A percentile compares a stretch with the other conserved stretches of the same genome.
Conservation (phyloP, 1,140 invertebrate species). For the Acromyrmex echinatior region DNA sequence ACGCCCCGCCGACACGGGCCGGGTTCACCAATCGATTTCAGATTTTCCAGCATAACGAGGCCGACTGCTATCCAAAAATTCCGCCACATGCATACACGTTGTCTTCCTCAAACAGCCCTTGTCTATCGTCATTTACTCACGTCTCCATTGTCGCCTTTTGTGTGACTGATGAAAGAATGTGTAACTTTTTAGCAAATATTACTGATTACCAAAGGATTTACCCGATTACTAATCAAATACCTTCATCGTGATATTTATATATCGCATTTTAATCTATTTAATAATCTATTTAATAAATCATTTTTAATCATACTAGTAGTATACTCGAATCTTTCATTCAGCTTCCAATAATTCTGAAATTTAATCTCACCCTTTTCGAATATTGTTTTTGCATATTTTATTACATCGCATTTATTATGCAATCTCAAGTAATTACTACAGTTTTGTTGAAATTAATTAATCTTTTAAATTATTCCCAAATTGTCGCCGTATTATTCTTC, state of each 20-base stretch:
- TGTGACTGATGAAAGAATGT: neutral
- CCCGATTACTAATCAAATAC: neutral
- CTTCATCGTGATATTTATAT: neutral
- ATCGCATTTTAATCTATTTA: neutral
- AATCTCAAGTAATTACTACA: neutral
- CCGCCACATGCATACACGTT: slow-evolving; percentile 63
- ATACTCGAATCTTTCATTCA: neutral
- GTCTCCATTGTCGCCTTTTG: slow-evolving; percentile 12
- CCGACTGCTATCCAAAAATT: slow-evolving; percentile 83
- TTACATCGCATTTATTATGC: neutral
- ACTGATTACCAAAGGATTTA: neutral
- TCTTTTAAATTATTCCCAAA: neutral
- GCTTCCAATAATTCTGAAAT: neutral
- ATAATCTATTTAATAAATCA: neutral
- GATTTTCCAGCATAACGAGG: slow-evolving; percentile 84
- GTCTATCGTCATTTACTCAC: slow-evolving; percentile 41
- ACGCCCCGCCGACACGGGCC: slow-evolving; percentile 77
- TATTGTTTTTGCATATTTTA: neutral
- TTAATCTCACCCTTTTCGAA: neutral
- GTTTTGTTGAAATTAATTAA: neutral
- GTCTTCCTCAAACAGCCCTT: slow-evolving; percentile 30
- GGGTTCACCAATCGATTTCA: slow-evolving; percentile 83
- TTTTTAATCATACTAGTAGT: too few relatives aligned
- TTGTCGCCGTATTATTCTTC: slow-evolving; percentile 5
- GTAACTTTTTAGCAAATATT: neutral